These are phyloP conservation scores for Deilephila elpenor DNA, from an alignment of 2,888 invertebrate genomes.

Conservation along the genomic window DNA sequence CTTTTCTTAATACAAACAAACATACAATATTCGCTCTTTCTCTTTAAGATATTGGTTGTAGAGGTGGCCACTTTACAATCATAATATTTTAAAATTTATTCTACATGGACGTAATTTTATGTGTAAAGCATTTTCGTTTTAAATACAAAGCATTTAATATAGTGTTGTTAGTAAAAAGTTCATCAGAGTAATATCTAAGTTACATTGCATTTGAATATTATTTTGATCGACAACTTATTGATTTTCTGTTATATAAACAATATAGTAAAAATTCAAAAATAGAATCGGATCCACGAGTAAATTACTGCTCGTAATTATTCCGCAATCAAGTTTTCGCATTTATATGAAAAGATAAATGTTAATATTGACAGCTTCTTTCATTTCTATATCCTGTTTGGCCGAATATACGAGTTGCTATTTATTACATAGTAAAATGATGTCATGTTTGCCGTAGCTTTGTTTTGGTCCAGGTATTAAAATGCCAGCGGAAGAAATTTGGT, in stretches of 20 bases:
- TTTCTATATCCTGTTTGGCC: constrained; percentile 19
- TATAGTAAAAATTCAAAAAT: constrained; percentile 11
- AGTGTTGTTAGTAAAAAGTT: no score
- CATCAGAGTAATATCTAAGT: no score
- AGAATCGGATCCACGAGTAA: not conserved
- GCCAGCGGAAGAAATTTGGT: not conserved
- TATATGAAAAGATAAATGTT: constrained; percentile 26
- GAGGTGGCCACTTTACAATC: no score
- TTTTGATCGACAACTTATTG: not conserved
- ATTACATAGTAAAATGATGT: constrained; percentile 16
- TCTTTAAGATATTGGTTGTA: no score
- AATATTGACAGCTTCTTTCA: constrained; percentile 27
- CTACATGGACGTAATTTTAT: no score
- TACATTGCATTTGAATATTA: no score
- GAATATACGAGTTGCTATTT: constrained; percentile 9
- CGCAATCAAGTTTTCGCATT: constrained; percentile 25
- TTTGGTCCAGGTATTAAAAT: not conserved
- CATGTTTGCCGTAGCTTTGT: constrained; percentile 12
- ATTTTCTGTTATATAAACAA: not conserved
- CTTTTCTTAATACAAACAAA: no score
- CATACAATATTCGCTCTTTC: no score
- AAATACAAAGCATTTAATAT: no score
- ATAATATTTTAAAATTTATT: no score
- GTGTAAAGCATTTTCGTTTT: no score
- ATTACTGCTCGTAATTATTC: constrained; percentile 19